These are phyloP conservation scores for Geococcyx californianus DNA, from an alignment of 2,113 vertebrate genomes.

Conservation along the genomic window DNA sequence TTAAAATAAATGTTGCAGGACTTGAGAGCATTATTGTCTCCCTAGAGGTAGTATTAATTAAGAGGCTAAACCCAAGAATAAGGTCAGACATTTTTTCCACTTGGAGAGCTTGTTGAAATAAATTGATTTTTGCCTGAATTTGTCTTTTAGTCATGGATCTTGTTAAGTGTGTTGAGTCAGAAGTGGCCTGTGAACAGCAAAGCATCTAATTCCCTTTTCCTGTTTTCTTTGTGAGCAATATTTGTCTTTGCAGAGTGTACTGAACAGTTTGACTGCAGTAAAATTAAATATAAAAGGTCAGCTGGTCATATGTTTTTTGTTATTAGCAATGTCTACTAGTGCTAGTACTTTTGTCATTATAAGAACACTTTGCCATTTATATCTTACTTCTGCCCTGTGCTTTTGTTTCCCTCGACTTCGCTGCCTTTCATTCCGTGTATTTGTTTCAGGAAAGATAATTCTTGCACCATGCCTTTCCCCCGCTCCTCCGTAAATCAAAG, in stretches of 20 bases:
- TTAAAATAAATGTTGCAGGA: background rate
- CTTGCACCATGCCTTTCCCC: background rate
- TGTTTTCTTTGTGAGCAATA: background rate
- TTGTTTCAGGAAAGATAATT: background rate
- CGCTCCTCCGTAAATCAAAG: background rate
- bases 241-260: background rate
- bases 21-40: background rate
- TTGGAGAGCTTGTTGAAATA: background rate
- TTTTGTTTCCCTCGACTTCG: background rate
- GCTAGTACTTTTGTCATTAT: background rate
- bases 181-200: background rate
- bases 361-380: background rate
- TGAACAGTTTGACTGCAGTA: background rate
- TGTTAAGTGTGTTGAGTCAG: background rate
- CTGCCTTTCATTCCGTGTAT: background rate
- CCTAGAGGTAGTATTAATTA: background rate
- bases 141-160: background rate
- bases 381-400: rapidly evolving
- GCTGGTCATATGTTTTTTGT: background rate
- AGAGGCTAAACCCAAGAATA: background rate
- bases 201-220: background rate
- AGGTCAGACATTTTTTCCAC: background rate
- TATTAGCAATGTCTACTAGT: background rate
- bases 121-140: background rate
- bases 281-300: background rate